A percentile compares a stretch with the other conserved stretches of the same genome.
These are phyloP conservation scores for Athetis lepigone DNA, from an alignment of 2,888 invertebrate genomes.

Conservation along the genomic window DNA sequence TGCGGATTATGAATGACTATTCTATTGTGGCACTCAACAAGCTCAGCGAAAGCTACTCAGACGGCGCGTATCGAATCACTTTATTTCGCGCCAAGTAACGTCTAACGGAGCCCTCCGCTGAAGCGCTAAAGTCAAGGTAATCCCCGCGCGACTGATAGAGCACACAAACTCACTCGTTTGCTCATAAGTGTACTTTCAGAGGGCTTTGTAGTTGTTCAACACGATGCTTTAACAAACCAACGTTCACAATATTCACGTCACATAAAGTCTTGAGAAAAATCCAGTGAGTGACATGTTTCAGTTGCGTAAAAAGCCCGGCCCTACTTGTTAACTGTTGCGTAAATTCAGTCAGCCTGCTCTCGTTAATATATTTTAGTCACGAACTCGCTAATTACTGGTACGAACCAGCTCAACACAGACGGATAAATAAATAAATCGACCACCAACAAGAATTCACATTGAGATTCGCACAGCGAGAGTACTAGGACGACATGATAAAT, in stretches of 20 bases:
- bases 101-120: constrained; percentile 58
- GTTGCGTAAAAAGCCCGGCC: constrained; percentile 27
- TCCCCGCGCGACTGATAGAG: constrained; percentile 65
- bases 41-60: constrained; percentile 16
- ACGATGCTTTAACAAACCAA: constrained; percentile 19
- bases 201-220: constrained; percentile 21
- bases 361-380: constrained; percentile 49
- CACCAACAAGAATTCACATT: constrained; percentile 13
- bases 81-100: constrained; percentile 43
- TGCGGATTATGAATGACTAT: constrained; percentile 10
- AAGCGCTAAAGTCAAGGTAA: constrained; percentile 68
- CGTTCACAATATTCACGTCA: constrained; percentile 12
- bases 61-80: constrained; percentile 39
- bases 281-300: constrained; percentile 19
- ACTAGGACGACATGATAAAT: constrained; percentile 53
- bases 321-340: constrained; percentile 39
- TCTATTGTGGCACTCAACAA: constrained; percentile 6
- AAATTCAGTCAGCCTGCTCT: constrained; percentile 26
- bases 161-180: constrained; percentile 62
- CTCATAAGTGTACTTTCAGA: constrained; percentile 42
- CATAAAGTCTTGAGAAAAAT: constrained; percentile 4
- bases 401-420: constrained; percentile 5
- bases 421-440: constrained; percentile 39
- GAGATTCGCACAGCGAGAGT: constrained; percentile 22
- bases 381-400: constrained; percentile 38